Conservation (phyloP, 2,797 vertebrate genomes). For the Melanogrammus aeglefinus region DNA sequence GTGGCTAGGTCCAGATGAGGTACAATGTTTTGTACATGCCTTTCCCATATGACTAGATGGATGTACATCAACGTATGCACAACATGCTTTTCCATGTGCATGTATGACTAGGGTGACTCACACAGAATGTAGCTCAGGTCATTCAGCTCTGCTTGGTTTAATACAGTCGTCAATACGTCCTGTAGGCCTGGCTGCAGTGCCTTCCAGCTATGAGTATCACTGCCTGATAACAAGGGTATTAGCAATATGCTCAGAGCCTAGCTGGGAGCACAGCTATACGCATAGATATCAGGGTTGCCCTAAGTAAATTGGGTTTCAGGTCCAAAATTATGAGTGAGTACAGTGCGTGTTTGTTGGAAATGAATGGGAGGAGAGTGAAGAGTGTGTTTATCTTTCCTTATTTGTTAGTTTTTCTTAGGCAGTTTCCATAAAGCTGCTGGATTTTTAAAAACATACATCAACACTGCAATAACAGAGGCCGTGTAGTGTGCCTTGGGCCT, state of each 20-base stretch:
- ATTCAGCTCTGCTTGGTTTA: not conserved
- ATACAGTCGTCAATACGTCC: not conserved
- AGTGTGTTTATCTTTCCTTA: not conserved
- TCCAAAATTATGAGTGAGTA: no score
- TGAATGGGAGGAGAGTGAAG: not conserved
- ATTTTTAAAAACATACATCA: constrained; percentile 75
- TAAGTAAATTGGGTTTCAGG: not conserved
- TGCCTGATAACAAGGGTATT: not conserved
- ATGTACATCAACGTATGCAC: not conserved
- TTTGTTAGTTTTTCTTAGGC: not conserved
- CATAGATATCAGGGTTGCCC: not conserved
- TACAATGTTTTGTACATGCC: not conserved
- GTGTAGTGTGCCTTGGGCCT: constrained; percentile 55
- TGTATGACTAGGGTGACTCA: not conserved
- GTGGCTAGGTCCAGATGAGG: not conserved
- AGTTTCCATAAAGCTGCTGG: constrained; percentile 50
- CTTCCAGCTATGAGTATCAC: not conserved
- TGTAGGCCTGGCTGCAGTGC: not conserved
- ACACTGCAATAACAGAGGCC: constrained; percentile 61
- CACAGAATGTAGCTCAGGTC: not conserved
- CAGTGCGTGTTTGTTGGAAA: no score
- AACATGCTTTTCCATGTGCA: not conserved
- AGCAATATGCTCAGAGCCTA: not conserved
- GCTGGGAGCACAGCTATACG: not conserved
- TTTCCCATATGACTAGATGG: not conserved